Base-by-base conservation (phyloP, 1,140 invertebrate genomes). In the Bombus fervidus region DNA sequence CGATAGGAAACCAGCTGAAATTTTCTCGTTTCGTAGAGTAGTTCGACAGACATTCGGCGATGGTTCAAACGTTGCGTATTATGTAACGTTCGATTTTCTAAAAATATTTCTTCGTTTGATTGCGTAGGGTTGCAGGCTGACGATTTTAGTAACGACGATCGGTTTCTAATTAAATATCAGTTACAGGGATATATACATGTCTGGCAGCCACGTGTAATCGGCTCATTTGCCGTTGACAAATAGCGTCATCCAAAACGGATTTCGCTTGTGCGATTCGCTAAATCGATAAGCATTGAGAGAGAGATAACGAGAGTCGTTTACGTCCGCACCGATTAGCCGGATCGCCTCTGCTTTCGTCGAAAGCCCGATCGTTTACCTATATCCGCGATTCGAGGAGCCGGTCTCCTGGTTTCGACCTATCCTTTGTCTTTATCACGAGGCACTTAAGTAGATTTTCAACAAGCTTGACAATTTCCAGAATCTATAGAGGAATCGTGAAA, bases 251-350 rank as follows among this genome's bases (percentile, higher is more conserved):
- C 79, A 89, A 66, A 91, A 89, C 87, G 89, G 90, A 91, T 91
- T 89, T 79, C 86, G 87, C 77, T 87, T 64, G 83, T 79, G 81
- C 87, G 83, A 91, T 91, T 91, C 87, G 83, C 83, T 81, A 72
- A 87, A 91, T 91, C 90, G 90, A 91, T 91, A 91, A 91, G 85
- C 86, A 83, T 80, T 69, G 83, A 89, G 78, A 53, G 83, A 73
- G 82, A 91, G 90, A 89, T 89, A 91, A 91, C 87, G 86, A 89
- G 83, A 91, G 89, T 89, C 87, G 83, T 91, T 91, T 87, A 88
- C 86, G 90, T 89, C 83, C 90, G 74, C 84, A 80, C 85, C 90
- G 86, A 91, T 91, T 91, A 89, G 86, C 85, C 47, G 75, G 81
- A 83, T 90, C 81, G 89, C 69, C 76, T 78, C 72, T 72, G 66